These are phyloP conservation scores for Halictus rubicundus DNA, from an alignment of 1,140 invertebrate species.

Conservation along the genomic window DNA sequence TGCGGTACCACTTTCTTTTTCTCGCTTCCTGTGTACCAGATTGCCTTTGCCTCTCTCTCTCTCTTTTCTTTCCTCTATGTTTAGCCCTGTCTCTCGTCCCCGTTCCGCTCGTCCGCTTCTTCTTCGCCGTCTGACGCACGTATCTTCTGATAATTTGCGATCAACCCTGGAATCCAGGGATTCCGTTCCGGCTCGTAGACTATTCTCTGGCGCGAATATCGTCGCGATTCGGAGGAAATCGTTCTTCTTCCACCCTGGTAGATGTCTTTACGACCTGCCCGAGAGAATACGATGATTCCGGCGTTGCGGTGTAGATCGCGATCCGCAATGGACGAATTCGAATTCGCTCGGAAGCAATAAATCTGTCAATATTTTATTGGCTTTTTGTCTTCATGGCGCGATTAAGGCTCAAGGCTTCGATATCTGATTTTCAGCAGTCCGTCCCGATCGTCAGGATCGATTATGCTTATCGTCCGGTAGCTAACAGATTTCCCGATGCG, in stretches of 20 bases:
- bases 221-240: slow-evolving; percentile 6
- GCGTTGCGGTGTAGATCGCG: too few relatives aligned
- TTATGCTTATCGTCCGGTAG: too few relatives aligned
- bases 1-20: slow-evolving; percentile 55
- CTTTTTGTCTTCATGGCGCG: too few relatives aligned
- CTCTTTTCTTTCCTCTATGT: slow-evolving; percentile 5
- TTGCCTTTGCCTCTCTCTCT: slow-evolving; percentile 33
- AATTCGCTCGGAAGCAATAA: too few relatives aligned
- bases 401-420: too few relatives aligned
- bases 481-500: too few relatives aligned
- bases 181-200: slow-evolving; percentile 62
- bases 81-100: slow-evolving; percentile 5
- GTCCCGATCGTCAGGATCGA: too few relatives aligned
- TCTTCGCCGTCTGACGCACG: slow-evolving; percentile 12
- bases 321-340: too few relatives aligned
- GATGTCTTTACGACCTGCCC: slow-evolving; percentile 1
- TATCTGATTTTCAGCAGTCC: too few relatives aligned
- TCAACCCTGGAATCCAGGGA: slow-evolving; percentile 52
- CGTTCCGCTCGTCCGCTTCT: slow-evolving; percentile 12
- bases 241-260: background rate
- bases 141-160: slow-evolving; percentile 45
- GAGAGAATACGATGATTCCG: too few relatives aligned
- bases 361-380: too few relatives aligned
- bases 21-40: slow-evolving; percentile 40
- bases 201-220: slow-evolving; percentile 24